Conservation (phyloP, 2,888 invertebrate genomes). For the Priocnemis perturbator region DNA sequence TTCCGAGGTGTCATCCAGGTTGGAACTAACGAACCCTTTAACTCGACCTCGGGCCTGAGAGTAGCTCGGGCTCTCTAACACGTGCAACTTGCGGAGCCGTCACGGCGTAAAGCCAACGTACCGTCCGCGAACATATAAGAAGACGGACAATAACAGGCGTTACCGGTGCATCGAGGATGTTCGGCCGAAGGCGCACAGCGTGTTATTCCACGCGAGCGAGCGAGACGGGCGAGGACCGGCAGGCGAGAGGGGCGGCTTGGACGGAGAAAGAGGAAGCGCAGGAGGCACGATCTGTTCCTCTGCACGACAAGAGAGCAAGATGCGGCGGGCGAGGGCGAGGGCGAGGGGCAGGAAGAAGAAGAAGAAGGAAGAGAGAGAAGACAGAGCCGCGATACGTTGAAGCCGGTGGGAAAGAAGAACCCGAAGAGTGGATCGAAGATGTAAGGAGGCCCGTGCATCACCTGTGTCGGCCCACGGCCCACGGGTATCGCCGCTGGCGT, state of each 20-base stretch:
- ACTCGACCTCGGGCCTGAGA: constrained; percentile 45
- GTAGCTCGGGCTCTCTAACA: constrained; percentile 44
- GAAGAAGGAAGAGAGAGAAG: constrained; percentile 21
- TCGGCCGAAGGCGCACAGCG: constrained; percentile 45
- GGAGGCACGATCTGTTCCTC: constrained; percentile 35
- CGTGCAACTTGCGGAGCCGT: constrained; percentile 33
- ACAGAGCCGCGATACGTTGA: constrained; percentile 37
- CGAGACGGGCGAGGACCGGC: constrained; percentile 5
- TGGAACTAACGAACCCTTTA: constrained; percentile 31
- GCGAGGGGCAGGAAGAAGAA: constrained; percentile 4
- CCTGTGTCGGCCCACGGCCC: constrained; percentile 64
- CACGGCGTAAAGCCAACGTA: constrained; percentile 27
- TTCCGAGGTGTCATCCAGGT: constrained; percentile 31
- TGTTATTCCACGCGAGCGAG: constrained; percentile 20
- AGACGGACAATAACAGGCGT: constrained; percentile 60
- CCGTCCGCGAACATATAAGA: constrained; percentile 30
- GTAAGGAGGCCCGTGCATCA: constrained; percentile 66
- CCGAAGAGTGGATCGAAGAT: constrained; percentile 64
- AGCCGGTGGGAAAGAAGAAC: constrained; percentile 62
- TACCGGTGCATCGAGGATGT: constrained; percentile 51
- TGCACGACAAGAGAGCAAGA: constrained; percentile 25
- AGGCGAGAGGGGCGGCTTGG: constrained; percentile 5
- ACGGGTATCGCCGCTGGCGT: constrained; percentile 63
- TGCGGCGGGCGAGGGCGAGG: too few relatives aligned
- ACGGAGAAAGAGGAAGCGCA: constrained; percentile 25